Evolutionary conservation across 1,140 invertebrate genomes (phyloP), one percentile per base, ranked within the genome.

Genomic region (Sinella curviseta): DNA sequence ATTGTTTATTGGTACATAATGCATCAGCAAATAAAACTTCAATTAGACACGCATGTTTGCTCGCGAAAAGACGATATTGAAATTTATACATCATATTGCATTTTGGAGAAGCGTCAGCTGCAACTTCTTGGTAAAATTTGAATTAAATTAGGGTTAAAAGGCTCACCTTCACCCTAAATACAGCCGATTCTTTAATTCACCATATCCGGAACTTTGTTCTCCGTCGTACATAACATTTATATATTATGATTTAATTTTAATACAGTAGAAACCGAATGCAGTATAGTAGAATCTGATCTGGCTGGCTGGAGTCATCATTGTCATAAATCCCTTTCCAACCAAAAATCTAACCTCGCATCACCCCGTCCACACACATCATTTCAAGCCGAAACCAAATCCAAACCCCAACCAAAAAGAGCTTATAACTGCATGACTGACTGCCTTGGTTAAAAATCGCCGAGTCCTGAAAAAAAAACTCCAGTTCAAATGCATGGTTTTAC

Each of bases 141-240:
- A 70, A 70, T 70, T 70, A 70, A 70, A 70, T 70, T 70, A 70
- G 65, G 65, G 65, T 70, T 70, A 70, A 70, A 33, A 70, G 65
- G 31, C 65, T 70, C 65, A 70, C 65, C 65, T 33, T 70, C 65
- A 70, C 65, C 65, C 65, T n/a, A n/a, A n/a, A n/a, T n/a, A n/a
- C 12, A 14, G 31, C 65, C 30, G 8, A 70, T 70, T 33, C 65
- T 70, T 70, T 70, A 70, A 70, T 70, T 70, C 65, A 33, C 65
- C 65, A n/a, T 70, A 70, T 8, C 65, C 55, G 12, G 55, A 60
- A 60, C 24, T n/a, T n/a, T 48, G 39, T 48, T 48, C 8, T 65
- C 16, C 39, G 20, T 48, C n/a, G 39, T 48, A 48, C 39, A 48
- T 20, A 48, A 48, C 39, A n/a, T n/a, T n/a, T n/a, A n/a, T n/a